Evolutionary conservation across 1,140 invertebrate genomes (phyloP), one percentile per base, ranked within the genome.

Genomic region (Pseudomyrmex sp.): DNA sequence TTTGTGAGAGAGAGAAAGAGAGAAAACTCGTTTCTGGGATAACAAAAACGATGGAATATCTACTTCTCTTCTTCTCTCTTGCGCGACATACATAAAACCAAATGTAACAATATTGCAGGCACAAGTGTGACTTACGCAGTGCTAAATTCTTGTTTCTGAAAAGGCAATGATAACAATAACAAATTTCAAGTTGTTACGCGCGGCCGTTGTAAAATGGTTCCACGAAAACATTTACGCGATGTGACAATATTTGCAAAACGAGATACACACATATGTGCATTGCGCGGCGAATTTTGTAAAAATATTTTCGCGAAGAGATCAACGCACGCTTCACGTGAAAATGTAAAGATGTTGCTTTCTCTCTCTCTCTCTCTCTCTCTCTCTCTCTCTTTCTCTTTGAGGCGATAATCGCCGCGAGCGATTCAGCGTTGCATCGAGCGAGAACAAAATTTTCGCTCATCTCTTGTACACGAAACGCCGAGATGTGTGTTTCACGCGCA

Each of bases 171-270:
- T 50, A 77, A 68, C 62, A 54, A 77, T 68, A 68, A 56, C 74
- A 68, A 77, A 56, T 52, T 54, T 66, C 62, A 23, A n/a, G 46
- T 50, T 52, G 73, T 23, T 12, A 23, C 12, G 62, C 26, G 13
- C 4, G 35, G 35, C 3, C 50, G 74, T 77, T 50, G n/a, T 20
- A 23, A 56, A 15, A 23, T 56, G 62, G 7, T n/a, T 54, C 0
- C 62, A 63, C 26, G 62, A 77, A 68, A 77, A 48, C 74, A 68
- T 77, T 77, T 77, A 77, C 74, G 62, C 66, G 48, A 77, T 10
- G 74, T n/a, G 62, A 66, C 50, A 77, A 77, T 66, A 77, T 77
- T 77, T 66, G 62, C 18, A 2, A 54, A 52, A 68, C 48, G 62
- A 35, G 35, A 35, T 35, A 35, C 35, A 35, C 62, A 26, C 12